These are phyloP conservation scores for Parotocinclus haroldoi DNA, from an alignment of 2,797 vertebrate species.

Conservation along the genomic window DNA sequence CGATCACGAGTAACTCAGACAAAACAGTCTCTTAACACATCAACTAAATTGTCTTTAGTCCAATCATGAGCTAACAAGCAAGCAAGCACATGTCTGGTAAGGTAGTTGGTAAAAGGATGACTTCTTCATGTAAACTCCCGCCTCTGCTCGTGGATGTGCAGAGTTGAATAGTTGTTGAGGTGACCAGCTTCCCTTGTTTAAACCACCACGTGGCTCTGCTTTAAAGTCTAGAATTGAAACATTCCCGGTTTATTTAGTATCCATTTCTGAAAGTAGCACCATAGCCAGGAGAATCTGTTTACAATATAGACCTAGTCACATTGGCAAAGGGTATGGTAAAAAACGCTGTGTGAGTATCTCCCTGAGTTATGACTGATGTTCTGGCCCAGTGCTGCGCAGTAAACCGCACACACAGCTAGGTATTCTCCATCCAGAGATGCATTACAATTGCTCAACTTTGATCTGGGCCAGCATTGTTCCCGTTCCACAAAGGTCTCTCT, in stretches of 20 bases:
- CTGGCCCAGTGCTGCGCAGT: conserved; percentile 10
- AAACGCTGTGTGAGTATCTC: neutral
- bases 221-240: neutral
- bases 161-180: no score
- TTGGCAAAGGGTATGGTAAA: neutral
- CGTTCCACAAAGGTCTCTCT: conserved; percentile 47
- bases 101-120: no score
- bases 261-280: neutral
- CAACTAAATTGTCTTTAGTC: no score
- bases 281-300: conserved; percentile 1
- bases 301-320: neutral
- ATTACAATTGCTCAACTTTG: conserved; percentile 50
- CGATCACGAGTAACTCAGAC: no score
- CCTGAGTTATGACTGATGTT: conserved; percentile 16
- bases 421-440: conserved; percentile 34
- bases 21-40: no score
- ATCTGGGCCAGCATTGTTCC: conserved; percentile 47
- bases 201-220: no score
- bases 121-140: no score
- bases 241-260: neutral
- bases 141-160: no score
- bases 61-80: no score
- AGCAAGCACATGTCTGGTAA: no score
- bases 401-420: conserved; percentile 40
- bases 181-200: no score